These are phyloP conservation scores for Poecilia wingei DNA, from an alignment of 2,797 vertebrate genomes.

Conservation along the genomic window DNA sequence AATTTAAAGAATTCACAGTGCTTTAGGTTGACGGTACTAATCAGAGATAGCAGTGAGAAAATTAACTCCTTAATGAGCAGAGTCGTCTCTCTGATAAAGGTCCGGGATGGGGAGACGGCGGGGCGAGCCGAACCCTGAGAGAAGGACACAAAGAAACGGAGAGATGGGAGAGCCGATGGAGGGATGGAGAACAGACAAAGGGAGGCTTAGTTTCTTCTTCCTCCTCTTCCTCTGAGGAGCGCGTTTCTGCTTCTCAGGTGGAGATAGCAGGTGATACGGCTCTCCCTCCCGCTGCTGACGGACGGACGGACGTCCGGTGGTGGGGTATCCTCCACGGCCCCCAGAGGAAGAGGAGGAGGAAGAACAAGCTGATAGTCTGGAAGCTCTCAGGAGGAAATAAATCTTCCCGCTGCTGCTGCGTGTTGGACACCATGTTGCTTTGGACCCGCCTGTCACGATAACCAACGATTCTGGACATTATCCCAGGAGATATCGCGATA, in stretches of 20 bases:
- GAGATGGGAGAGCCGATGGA: constrained; percentile 32
- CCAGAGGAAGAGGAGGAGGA: constrained; percentile 60
- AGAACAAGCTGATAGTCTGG: constrained; percentile 70
- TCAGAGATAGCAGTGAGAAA: constrained; percentile 79
- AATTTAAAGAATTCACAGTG: constrained; percentile 86
- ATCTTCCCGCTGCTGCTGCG: constrained; percentile 54
- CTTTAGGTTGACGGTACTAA: constrained; percentile 81
- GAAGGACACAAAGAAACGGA: constrained; percentile 35
- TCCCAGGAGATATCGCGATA: constrained; percentile 5
- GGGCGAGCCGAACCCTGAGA: constrained; percentile 55
- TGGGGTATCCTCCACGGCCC: constrained; percentile 73
- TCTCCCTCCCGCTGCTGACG: constrained; percentile 56
- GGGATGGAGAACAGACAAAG: constrained; percentile 37
- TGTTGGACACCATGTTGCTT: constrained; percentile 61
- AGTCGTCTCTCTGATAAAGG: constrained; percentile 78
- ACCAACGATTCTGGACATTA: too few relatives aligned
- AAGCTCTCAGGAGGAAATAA: constrained; percentile 58
- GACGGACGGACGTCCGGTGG: constrained; percentile 67
- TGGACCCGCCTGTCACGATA: constrained; percentile 11
- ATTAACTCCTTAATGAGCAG: constrained; percentile 86
- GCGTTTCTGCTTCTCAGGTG: constrained; percentile 66
- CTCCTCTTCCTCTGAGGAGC: constrained; percentile 32
- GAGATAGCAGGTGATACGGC: constrained; percentile 63
- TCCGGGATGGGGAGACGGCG: constrained; percentile 62
- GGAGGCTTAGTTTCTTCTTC: constrained; percentile 45